These are phyloP conservation scores for Crotophaga sulcirostris DNA, from an alignment of 2,113 vertebrate genomes.

Conservation along the genomic window DNA sequence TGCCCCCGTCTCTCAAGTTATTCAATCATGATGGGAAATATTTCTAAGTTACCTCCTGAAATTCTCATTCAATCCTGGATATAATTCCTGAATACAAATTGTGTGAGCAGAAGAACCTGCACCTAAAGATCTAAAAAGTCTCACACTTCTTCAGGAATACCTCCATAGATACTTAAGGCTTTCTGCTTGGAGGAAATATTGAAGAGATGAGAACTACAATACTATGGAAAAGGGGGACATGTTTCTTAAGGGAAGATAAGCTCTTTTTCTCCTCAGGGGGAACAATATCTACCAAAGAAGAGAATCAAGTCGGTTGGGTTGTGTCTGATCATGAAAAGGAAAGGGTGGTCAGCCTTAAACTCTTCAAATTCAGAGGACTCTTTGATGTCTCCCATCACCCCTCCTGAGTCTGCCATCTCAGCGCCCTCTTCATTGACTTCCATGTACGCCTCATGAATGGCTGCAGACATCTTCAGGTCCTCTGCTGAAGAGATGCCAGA, in stretches of 20 bases:
- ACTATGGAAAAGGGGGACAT: background rate
- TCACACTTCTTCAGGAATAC: background rate
- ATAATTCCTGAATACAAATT: background rate
- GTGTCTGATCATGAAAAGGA: conserved; percentile 71
- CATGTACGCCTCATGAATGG: conserved; percentile 57
- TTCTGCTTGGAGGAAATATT: background rate
- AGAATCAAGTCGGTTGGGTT: conserved; percentile 59
- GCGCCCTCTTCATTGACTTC: conserved; percentile 74
- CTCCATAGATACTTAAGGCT: background rate
- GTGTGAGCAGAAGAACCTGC: background rate
- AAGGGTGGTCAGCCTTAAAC: conserved; percentile 70
- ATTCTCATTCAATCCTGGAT: background rate
- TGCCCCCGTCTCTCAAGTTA: background rate
- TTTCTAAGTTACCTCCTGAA: background rate
- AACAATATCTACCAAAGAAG: conserved; percentile 66
- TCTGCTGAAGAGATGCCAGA: conserved; percentile 71
- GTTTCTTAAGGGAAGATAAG: background rate
- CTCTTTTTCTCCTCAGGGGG: conserved; percentile 10
- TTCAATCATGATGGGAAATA: background rate
- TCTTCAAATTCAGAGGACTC: background rate
- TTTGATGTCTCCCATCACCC: background rate
- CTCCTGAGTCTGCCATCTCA: background rate
- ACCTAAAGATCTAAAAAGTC: background rate
- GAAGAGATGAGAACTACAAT: background rate
- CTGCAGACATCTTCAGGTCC: conserved; percentile 55